Conservation (phyloP, 2,888 invertebrate species). For the Nemotelus nigrinus region DNA sequence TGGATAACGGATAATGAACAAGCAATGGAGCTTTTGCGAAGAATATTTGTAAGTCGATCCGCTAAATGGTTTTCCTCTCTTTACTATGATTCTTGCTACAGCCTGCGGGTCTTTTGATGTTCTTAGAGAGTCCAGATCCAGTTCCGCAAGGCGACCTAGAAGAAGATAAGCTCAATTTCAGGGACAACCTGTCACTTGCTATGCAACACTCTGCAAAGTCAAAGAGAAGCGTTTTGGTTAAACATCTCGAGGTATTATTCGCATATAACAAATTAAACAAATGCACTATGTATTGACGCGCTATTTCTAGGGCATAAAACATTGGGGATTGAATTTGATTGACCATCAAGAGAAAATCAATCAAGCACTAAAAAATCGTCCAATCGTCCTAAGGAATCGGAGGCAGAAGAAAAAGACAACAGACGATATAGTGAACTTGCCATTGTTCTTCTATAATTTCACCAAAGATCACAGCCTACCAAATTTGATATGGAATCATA, state of each 20-base stretch:
- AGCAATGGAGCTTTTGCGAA: constrained; percentile 83
- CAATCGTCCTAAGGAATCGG: constrained; percentile 90
- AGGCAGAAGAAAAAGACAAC: constrained; percentile 69
- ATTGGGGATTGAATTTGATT: constrained; percentile 72
- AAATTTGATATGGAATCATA: constrained; percentile 99
- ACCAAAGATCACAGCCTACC: constrained; percentile 92
- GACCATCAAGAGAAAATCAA: constrained; percentile 63
- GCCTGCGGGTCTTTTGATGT: constrained; percentile 92
- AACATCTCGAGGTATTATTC: constrained; percentile 76
- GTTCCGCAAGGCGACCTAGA: constrained; percentile 80
- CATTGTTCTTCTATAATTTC: constrained; percentile 95
- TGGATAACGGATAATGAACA: constrained; percentile 96
- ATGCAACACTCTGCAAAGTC: constrained; percentile 78
- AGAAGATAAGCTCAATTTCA: constrained; percentile 76
- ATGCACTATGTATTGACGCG: neutral
- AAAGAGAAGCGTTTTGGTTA: constrained; percentile 80
- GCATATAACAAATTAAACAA: neutral
- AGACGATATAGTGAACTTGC: constrained; percentile 66
- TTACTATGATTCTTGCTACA: constrained; percentile 59
- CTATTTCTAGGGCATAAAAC: constrained; percentile 64
- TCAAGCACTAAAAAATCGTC: constrained; percentile 71
- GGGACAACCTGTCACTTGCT: constrained; percentile 96
- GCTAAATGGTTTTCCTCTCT: neutral
- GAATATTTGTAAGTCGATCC: constrained; percentile 80
- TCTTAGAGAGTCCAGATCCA: constrained; percentile 86